Percentiles rank a stretch among this genome's conserved stretches.
phyloP scores from a whole-genome alignment of 2,888 invertebrate species.

The Rapana venosa region DNA sequence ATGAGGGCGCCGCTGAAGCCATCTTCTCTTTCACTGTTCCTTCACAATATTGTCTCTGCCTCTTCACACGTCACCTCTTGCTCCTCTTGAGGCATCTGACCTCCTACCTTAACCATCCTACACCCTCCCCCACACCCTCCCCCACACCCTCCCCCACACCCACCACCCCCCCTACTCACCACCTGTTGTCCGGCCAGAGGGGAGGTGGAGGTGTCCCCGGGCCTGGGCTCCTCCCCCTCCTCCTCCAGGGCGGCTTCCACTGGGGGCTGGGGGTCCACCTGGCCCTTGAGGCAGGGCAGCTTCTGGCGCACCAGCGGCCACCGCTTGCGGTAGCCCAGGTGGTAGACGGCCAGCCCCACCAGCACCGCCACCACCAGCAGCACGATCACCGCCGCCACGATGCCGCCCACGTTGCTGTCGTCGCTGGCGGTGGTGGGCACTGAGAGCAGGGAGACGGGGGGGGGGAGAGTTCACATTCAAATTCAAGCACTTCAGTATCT shows the following conservation, averaged over 20 bases:
- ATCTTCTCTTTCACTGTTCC: too few relatives aligned
- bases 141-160: background rate
- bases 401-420: background rate
- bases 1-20: too few relatives aligned
- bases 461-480: too few relatives aligned
- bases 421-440: background rate
- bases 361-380: background rate
- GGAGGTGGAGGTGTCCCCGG: background rate
- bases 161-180: background rate
- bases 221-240: background rate
- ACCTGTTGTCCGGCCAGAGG: background rate
- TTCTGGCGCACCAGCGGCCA: slow-evolving; percentile 8
- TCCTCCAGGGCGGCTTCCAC: background rate
- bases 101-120: background rate
- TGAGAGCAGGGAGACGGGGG: background rate
- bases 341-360: slow-evolving; percentile 14
- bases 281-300: background rate
- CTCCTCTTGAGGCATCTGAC: too few relatives aligned
- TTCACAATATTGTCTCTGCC: too few relatives aligned
- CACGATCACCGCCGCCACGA: background rate
- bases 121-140: background rate
- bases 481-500: too few relatives aligned
- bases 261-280: slow-evolving; percentile 2
- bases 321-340: slow-evolving; percentile 30
- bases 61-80: background rate